These are phyloP conservation scores for Hydra vulgaris DNA, from an alignment of 30 jellyfish, hydroid and myxozoan genomes.

Conservation along the genomic window DNA sequence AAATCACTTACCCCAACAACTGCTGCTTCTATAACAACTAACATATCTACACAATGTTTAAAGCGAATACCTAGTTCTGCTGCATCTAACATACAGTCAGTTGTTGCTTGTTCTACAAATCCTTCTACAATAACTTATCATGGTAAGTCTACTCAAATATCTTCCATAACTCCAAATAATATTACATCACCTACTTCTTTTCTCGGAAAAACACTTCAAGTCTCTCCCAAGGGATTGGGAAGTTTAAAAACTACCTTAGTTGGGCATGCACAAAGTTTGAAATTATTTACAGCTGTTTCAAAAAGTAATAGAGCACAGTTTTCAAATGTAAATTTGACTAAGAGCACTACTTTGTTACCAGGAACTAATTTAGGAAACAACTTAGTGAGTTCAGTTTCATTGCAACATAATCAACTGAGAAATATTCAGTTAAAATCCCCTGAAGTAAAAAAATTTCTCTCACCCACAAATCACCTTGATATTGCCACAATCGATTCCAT, in stretches of 20 bases:
- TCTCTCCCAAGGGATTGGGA: slow-evolving; percentile 26
- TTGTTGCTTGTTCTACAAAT: slow-evolving; percentile 31
- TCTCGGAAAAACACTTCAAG: slow-evolving; percentile 10
- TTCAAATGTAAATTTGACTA: background rate
- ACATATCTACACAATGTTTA: slow-evolving; percentile 27
- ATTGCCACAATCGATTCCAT: background rate
- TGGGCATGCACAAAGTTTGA: slow-evolving; percentile 27
- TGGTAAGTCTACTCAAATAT: background rate
- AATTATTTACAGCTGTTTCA: slow-evolving; percentile 32
- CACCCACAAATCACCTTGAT: background rate
- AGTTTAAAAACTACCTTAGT: slow-evolving; percentile 34
- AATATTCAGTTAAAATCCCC: slow-evolving; percentile 14
- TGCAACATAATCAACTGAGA: slow-evolving; percentile 1
- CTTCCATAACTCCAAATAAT: slow-evolving; percentile 5
- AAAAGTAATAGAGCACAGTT: slow-evolving; percentile 15
- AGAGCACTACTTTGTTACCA: slow-evolving; percentile 18
- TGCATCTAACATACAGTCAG: slow-evolving; percentile 35
- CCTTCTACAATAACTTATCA: slow-evolving; percentile 12
- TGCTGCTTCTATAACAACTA: slow-evolving; percentile 31
- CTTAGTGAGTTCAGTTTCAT: too few species aligned
- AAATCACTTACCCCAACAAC: slow-evolving; percentile 52
- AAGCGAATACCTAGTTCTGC: slow-evolving; percentile 29
- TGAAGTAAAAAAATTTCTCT: slow-evolving; percentile 1
- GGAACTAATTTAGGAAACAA: slow-evolving; percentile 6
- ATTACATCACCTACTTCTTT: slow-evolving; percentile 13